Base-by-base conservation (phyloP, 1,140 invertebrate species). In the Amyelois transitella region DNA sequence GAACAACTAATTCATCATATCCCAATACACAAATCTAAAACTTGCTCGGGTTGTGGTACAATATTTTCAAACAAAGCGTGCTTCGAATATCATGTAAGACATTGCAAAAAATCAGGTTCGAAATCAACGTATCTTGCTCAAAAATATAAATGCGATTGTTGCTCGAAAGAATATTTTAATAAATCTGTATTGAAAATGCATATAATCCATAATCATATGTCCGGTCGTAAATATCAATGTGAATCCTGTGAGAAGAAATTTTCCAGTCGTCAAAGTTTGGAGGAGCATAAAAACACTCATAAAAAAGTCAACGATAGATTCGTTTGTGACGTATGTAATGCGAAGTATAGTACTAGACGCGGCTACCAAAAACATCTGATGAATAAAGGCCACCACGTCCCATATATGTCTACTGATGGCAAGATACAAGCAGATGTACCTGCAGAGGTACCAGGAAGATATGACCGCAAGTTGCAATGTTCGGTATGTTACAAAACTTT, bases 241-340 rank as follows among this genome's bases (percentile, higher is more conserved):
- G 60, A 65, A 6, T 44, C 53, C n/a, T 75, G 72, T 12, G 72
- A 65, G 0, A 75, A 75, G 25, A 60, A 28, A 6, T 63, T 69
- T 7, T 44, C 43, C 2, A 72, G 60, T 28, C 24, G 18, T 0
- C 20, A 32, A 0, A 62, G 66, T 55, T 64, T 74, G 32, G 25
- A 50, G 0, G 72, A 75, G 21, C 72, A 75, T 52, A 45, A 45
- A n/a, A 69, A 72, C 17, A 66, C 54, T 3, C 72, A 75, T 43
- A 56, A 66, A 6, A 62, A 51, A 55, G 48, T 69, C 0, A 1
- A 28, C 0, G 68, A 74, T 53, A 56, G 69, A 47, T 65, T 53
- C 43, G 51, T 68, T 1, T 75, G 72, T 28, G 19, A 55, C 6
- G 28, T 55, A 8, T 75, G 72, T 10, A 62, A 49, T 1, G 48